A percentile compares a stretch with the other conserved stretches of the same genome.
Conservation (phyloP, 2,113 vertebrate genomes). For the rabbit (Oryctolagus cuniculus) region mOryCun1.1 NC_091434.1:35008501-35009000, state of each 20-base stretch:
- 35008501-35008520: neutral
- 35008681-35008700: neutral
- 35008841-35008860: constrained; percentile 82
- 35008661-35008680: neutral
- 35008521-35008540: neutral
- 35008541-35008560: neutral
- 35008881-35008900: constrained; percentile 51
- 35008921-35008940: constrained; percentile 30
- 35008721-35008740: neutral
- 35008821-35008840: constrained; percentile 76
- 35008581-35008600: neutral
- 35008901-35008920: constrained; percentile 61
- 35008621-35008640: constrained; percentile 10
- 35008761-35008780: constrained; percentile 79
- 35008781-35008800: constrained; percentile 77
- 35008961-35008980: neutral
- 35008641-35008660: constrained; percentile 14
- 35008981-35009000: neutral
- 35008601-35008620: neutral
- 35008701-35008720: neutral
- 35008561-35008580: neutral
- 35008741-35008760: constrained; percentile 57
- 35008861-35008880: constrained; percentile 81
- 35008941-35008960: neutral
- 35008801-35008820: constrained; percentile 73